Evolutionary conservation across 2,113 vertebrate genomes (phyloP), one percentile per base, ranked within the genome.

Genomic region (Egretta garzetta): DNA sequence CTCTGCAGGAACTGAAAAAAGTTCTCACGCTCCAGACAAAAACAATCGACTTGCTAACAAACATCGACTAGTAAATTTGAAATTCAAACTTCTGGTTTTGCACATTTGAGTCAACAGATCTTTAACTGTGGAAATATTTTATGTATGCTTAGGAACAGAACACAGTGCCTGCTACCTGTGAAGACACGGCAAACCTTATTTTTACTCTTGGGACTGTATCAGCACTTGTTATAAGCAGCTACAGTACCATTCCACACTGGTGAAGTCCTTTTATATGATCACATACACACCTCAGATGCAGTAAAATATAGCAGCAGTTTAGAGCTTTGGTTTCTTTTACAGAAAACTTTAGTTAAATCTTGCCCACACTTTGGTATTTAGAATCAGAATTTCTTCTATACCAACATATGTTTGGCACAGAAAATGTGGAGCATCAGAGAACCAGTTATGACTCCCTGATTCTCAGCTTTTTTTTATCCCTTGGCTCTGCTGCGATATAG

Each of bases 311-410:
- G 91, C 93, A 91, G 91, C 91, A 73, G 79, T 85, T 94, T 53
- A 70, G 66, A 94, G 85, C 88, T 94, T 83, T 74, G 71, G 74
- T 93, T 97, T 94, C 94, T 95, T 85, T 85, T 71, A 94, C 30
- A 76, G 85, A 91, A 96, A 95, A 95, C 79, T 90, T 94, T 20
- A 73, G 74, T 91, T 93, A 85, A 82, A 91, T 95, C 95, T 95
- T 97, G 93, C 95, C 95, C 95, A 96, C 95, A 95, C 94, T 97
- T 90, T 94, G 94, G 67, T 95, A 94, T 97, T 97, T 96, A 96
- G 91, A 96, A 58, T 93, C 84, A 95, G 91, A 93, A 80, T 96
- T 91, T 94, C 94, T 93, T 94, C 79, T 88, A 43, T 64, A 90
- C 94, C 87, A 93, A 75, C 93, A 96, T 97, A 97, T 94, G 95